Evolutionary conservation across 2,797 vertebrate species (phyloP).

Genomic region (Anguilla megastoma): DNA sequence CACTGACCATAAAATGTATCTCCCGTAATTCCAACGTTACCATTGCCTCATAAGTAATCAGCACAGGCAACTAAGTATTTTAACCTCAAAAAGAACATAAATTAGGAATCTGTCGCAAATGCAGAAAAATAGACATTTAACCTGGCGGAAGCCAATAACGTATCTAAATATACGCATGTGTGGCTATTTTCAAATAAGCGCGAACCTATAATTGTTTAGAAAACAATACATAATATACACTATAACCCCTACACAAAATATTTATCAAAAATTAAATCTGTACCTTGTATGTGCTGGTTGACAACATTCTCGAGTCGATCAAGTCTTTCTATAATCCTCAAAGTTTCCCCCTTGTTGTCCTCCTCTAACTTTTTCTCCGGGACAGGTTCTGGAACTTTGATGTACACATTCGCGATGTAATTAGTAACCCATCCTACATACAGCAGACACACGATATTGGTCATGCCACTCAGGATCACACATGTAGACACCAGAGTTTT

Average conservation of each 20-base stretch:
- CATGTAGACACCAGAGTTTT: conserved; percentile 99
- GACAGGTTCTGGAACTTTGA: conserved; percentile 89
- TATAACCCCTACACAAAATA: neutral
- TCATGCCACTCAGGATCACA: conserved; percentile 97
- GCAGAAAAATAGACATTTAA: neutral
- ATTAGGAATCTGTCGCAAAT: neutral
- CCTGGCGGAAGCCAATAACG: neutral
- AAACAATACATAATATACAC: neutral
- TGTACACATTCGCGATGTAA: conserved; percentile 93
- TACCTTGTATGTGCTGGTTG: conserved; percentile 98
- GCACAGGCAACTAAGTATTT: neutral
- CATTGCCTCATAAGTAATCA: neutral
- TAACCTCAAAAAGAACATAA: neutral
- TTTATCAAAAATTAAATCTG: neutral
- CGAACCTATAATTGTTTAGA: neutral
- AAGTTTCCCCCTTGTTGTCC: conserved; percentile 90
- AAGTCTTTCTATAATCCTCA: conserved; percentile 92
- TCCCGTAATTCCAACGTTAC: neutral
- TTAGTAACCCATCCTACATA: conserved; percentile 99
- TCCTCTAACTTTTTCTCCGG: conserved; percentile 89
- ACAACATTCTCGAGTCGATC: conserved; percentile 96
- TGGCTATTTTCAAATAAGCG: neutral
- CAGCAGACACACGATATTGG: conserved; percentile 94
- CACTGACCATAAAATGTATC: neutral
- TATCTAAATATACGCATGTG: neutral